phyloP scores from a whole-genome alignment of 2,797 vertebrate genomes.

The Acomys russatus region DNA sequence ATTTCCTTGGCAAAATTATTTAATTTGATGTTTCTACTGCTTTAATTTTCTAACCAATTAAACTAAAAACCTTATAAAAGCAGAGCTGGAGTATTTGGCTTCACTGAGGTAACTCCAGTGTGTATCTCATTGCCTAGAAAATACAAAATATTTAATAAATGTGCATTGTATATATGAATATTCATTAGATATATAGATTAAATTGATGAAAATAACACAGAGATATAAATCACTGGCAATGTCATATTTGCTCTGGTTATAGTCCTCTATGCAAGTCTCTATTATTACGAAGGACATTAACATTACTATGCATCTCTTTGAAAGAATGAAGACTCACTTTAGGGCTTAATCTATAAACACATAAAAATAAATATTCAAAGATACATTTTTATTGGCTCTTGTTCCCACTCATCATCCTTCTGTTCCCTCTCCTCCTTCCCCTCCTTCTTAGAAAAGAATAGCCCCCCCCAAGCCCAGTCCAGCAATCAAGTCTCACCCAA shows the following conservation, averaged over 20 bases:
- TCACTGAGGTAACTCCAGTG: neutral
- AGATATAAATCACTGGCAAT: neutral
- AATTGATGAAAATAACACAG: neutral
- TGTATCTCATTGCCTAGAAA: neutral
- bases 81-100: neutral
- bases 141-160: neutral
- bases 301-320: neutral
- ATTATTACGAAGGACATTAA: neutral
- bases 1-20: neutral
- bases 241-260: neutral
- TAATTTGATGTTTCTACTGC: neutral
- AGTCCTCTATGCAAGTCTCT: neutral
- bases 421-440: too few relatives aligned
- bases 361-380: slow-evolving; percentile 6
- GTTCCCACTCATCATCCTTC: too few relatives aligned
- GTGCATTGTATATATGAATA: neutral
- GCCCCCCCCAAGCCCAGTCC: too few relatives aligned
- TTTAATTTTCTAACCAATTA: neutral
- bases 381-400: neutral
- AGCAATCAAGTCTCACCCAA: too few relatives aligned
- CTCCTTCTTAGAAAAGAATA: too few relatives aligned
- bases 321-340: neutral
- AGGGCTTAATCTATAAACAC: neutral
- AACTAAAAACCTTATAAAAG: neutral
- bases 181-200: neutral